Evolutionary conservation across 2,113 vertebrate genomes (phyloP), one percentile per base, ranked within the genome.

Genomic region (Columbina picui): DNA sequence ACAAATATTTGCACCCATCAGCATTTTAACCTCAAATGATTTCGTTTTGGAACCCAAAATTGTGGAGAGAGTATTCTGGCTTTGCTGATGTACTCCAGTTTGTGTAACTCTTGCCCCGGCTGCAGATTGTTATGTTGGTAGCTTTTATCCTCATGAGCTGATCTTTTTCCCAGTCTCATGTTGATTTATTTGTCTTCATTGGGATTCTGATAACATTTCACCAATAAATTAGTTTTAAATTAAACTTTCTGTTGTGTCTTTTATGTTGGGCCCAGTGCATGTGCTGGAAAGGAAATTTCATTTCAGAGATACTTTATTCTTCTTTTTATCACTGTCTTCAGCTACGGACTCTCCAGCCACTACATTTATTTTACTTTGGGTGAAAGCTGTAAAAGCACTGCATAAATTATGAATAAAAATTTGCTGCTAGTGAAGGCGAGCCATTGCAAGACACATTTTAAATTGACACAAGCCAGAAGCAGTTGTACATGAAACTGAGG

Each of bases 161-260:
- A 95, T 93, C 26, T 80, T 88, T 95, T 90, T 96, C 84, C 39
- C 29, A 65, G 60, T 65, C 70, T 94, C 87, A 84, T 7, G 22
- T 63, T 82, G 91, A 96, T 94, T 96, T 95, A 96, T 97, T 87
- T 87, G 68, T 88, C 91, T 94, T 92, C 8, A 0, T 26, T 94
- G 47, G 49, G 63, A 90, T 93, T 94, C 71, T 87, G 93, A 96
- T 94, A 96, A 90, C 65, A 65, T 81, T 92, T 96, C 91, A 61
- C 91, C 74, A 94, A 96, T 94, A 96, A 94, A 96, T 94, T 88
- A 91, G 30, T 91, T 96, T 78, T 91, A 93, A 94, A 94, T 96
- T 86, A 95, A 95, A 93, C 86, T 78, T 84, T 92, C 70, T 43
- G 27, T 73, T 86, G 7, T 49, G 27, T 29, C 75, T 96, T 96